These are phyloP conservation scores for Alethe castanea DNA, from an alignment of 2,113 vertebrate species.

Conservation along the genomic window DNA sequence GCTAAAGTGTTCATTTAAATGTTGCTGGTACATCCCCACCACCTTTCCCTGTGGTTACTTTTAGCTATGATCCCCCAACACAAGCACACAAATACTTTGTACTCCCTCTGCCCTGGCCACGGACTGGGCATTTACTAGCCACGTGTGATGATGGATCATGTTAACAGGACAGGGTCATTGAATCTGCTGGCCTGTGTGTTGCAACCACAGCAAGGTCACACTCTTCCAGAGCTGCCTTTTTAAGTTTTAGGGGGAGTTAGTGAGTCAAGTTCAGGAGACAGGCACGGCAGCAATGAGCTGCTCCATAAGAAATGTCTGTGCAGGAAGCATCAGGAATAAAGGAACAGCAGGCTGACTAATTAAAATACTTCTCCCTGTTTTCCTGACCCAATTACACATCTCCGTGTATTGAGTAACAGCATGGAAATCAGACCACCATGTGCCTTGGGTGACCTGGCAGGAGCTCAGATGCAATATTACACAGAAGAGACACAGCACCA, in stretches of 20 bases:
- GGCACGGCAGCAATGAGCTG: rapidly evolving
- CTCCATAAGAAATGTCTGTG: background rate
- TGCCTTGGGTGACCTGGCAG: background rate
- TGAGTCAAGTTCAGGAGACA: background rate
- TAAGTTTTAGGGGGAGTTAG: background rate
- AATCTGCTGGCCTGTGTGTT: background rate
- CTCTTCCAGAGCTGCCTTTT: background rate
- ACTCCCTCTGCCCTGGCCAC: background rate
- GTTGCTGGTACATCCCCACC: rapidly evolving
- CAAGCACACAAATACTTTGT: rapidly evolving
- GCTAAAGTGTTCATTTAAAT: background rate
- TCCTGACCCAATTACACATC: background rate
- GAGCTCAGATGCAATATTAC: background rate
- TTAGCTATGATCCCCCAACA: background rate
- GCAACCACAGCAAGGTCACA: background rate
- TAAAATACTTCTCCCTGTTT: background rate
- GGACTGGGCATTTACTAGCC: rapidly evolving
- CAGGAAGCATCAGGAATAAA: background rate
- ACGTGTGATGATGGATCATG: rapidly evolving
- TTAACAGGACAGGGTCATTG: background rate
- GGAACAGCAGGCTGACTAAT: background rate
- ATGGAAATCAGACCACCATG: background rate
- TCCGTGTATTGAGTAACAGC: background rate
- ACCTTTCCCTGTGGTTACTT: background rate
- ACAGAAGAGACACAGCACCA: background rate